Percentiles rank a stretch among this genome's conserved stretches.
Conservation (phyloP, 2,888 invertebrate genomes). For the Tineola bisselliella region DNA sequence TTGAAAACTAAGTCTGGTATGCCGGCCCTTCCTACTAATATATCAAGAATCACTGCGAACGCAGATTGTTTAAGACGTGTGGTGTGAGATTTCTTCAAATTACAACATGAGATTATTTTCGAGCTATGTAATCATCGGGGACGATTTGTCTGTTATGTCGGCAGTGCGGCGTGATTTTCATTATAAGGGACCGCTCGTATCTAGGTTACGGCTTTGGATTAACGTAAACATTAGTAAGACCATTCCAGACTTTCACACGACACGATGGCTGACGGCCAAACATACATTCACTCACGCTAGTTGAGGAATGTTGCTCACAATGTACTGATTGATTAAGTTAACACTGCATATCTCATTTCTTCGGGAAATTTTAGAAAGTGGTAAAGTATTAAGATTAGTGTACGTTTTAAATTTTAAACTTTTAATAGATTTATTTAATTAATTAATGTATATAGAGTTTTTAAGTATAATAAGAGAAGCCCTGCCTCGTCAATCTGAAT, state of each 20-base stretch:
- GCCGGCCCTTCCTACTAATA: not conserved
- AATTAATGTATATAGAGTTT: too few relatives aligned
- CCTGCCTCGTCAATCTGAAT: too few relatives aligned
- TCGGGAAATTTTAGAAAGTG: too few relatives aligned
- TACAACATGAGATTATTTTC: slow-evolving; percentile 1
- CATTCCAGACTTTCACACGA: slow-evolving; percentile 36
- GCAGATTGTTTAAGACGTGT: not conserved
- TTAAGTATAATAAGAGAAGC: too few relatives aligned
- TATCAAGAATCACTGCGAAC: not conserved
- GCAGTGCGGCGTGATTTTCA: not conserved
- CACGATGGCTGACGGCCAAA: slow-evolving; percentile 19
- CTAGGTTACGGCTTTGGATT: slow-evolving; percentile 37
- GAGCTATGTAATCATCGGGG: slow-evolving; percentile 2
- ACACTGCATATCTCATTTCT: too few relatives aligned
- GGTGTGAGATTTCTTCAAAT: slow-evolving; percentile 1
- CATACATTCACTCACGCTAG: not conserved
- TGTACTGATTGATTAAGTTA: not conserved
- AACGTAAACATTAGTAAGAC: slow-evolving; percentile 36
- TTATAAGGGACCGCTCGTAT: slow-evolving; percentile 20
- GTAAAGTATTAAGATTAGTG: too few relatives aligned
- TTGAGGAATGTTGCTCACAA: not conserved
- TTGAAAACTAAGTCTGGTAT: not conserved
- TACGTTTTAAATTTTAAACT: too few relatives aligned
- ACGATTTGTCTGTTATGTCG: slow-evolving; percentile 8
- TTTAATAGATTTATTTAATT: too few relatives aligned